Percentiles rank a stretch among this genome's conserved stretches.
Evolutionary conservation across 2,888 invertebrate species (phyloP).

Genomic region (Diplazon laetatorius): DNA sequence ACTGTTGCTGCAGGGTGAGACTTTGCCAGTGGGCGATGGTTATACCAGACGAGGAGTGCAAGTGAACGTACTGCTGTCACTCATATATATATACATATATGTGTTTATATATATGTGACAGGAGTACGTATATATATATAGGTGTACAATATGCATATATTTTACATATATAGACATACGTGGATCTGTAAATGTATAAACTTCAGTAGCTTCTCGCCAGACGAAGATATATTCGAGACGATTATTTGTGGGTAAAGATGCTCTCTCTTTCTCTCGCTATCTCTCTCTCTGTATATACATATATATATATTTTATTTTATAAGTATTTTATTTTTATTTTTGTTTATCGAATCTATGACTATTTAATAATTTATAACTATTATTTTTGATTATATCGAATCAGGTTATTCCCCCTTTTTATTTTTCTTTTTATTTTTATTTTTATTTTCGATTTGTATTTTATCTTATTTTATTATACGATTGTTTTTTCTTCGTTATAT

Average conservation of each 20-base stretch:
- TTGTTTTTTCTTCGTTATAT: too few species aligned
- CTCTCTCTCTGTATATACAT: too few species aligned
- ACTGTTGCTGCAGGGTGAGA: conserved; percentile 44
- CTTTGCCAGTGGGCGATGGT: conserved; percentile 21
- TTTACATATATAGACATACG: background rate
- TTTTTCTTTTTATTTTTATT: too few species aligned
- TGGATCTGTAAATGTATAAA: conserved; percentile 42
- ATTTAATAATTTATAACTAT: too few species aligned
- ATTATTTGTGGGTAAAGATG: background rate
- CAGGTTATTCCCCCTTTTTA: too few species aligned
- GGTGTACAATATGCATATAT: background rate
- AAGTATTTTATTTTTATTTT: too few species aligned
- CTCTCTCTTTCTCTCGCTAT: background rate
- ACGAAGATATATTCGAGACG: background rate
- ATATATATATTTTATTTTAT: too few species aligned
- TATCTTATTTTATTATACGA: too few species aligned
- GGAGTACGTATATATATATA: conserved; percentile 1
- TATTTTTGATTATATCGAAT: too few species aligned
- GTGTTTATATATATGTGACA: background rate
- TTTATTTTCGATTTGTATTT: too few species aligned
- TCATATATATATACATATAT: background rate
- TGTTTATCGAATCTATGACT: too few species aligned
- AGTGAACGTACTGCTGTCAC: conserved; percentile 44
- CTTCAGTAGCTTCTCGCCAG: conserved; percentile 1
- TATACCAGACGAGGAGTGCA: conserved; percentile 41